Base-by-base conservation (phyloP, 2,888 invertebrate genomes). In the Melinopterus prodromus region DNA sequence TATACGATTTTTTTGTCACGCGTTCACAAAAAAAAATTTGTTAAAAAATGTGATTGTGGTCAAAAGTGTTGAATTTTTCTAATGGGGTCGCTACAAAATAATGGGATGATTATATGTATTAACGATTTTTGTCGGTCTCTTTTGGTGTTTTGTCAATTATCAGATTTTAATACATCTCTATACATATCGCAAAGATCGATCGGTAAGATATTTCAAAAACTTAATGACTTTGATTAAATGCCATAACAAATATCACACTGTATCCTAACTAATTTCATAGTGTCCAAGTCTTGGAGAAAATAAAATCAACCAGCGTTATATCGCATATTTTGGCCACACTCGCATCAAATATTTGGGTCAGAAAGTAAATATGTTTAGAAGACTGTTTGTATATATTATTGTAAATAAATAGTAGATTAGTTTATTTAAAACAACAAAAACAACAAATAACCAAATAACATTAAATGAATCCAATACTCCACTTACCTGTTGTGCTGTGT, bases 321-420 rank as follows among this genome's bases (percentile, higher is more conserved):
- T 26, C 26, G 26, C 26, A 26, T 26, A 53, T 53, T 9, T 53
- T 53, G 53, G 53, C 53, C 9, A 53, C 12, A 12, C 7, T 53
- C 53, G 5, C 53, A 53, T 53, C 53, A 9, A 53, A 53, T 2
- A 4, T 9, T 7, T 53, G 12, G 53, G 53, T 53, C 53, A 12
- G 53, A 53, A 53, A 53, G 53, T 53, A 53, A 53, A 53, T 53
- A 53, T 53, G 53, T 53, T 53, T 53, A 53, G 53, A 53, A 53
- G 53, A 53, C 53, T 53, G 53, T 53, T 53, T 53, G 53, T 53
- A 53, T 53, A 53, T 53, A 53, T 53, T 53, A 12, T 53, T 53
- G 53, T 53, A 53, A 53, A 53, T 53, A 53, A 53, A 53, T 53
- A 9, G 53, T 53, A 53, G 53, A 53, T 53, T 53, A 53, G 53